Percentiles rank a stretch among this genome's conserved stretches.
phyloP scores from a whole-genome alignment of 2,113 vertebrate genomes.

The Aegotheles bennettii region DNA sequence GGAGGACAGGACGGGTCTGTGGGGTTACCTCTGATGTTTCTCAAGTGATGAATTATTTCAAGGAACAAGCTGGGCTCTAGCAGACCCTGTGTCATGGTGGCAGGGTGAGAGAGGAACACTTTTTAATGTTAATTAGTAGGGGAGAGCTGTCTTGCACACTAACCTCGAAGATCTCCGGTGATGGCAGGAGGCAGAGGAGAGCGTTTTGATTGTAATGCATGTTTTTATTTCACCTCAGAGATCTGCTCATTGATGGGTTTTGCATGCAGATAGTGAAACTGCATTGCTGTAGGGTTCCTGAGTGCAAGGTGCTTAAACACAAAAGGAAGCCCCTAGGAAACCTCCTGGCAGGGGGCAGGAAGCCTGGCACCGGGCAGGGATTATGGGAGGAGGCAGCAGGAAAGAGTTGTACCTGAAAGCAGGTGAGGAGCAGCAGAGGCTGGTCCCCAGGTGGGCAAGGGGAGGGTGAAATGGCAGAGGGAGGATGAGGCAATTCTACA shows the following conservation, averaged over 20 bases:
- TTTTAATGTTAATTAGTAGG: conserved; percentile 59
- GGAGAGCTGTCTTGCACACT: conserved; percentile 26
- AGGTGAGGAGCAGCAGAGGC: neutral
- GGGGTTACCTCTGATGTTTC: neutral
- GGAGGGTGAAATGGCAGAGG: neutral
- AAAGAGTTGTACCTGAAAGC: neutral
- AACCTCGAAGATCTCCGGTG: conserved; percentile 41
- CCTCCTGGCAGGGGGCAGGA: neutral
- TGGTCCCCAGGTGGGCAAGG: neutral
- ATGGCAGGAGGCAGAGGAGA: conserved; percentile 39
- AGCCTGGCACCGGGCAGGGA: neutral
- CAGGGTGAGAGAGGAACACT: conserved; percentile 28
- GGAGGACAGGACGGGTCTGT: neutral
- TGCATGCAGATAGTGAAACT: conserved; percentile 17
- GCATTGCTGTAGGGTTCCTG: conserved; percentile 30
- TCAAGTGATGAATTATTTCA: conserved; percentile 25
- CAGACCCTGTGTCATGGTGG: neutral
- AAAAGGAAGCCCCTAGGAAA: neutral
- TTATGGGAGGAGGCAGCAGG: neutral
- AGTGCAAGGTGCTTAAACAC: conserved; percentile 33
- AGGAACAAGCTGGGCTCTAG: neutral
- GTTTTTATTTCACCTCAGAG: conserved; percentile 59
- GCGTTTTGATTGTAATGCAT: conserved; percentile 57
- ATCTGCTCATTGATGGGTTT: conserved; percentile 34
- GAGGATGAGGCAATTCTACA: neutral